These are phyloP conservation scores for Crotophaga sulcirostris DNA, from an alignment of 2,113 vertebrate species.

Conservation along the genomic window DNA sequence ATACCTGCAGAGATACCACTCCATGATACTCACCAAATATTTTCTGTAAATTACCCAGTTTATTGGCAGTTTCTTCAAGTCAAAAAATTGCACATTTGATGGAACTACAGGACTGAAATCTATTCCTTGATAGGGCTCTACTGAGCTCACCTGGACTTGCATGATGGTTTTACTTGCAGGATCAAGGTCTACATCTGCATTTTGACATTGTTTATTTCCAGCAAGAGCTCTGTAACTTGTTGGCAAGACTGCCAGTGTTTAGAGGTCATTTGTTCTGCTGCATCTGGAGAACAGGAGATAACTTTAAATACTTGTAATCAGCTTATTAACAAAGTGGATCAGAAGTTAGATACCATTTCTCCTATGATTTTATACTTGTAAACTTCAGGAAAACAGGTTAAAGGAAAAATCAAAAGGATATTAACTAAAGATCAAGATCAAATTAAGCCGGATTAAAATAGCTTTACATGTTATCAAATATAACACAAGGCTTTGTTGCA, in stretches of 20 bases:
- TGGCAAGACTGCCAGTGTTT: slow-evolving; percentile 1
- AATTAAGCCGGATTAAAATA: slow-evolving; percentile 56
- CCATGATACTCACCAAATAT: not conserved
- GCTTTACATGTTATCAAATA: not conserved
- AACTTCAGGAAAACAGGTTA: slow-evolving; percentile 21
- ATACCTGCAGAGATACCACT: not conserved
- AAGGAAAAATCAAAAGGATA: slow-evolving; percentile 50
- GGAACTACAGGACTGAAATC: not conserved
- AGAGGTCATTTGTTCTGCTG: slow-evolving; percentile 36
- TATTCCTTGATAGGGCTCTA: not conserved
- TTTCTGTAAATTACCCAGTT: not conserved
- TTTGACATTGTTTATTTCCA: slow-evolving; percentile 27
- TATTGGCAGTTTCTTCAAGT: not conserved
- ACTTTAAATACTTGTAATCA: slow-evolving; percentile 62
- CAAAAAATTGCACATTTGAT: not conserved
- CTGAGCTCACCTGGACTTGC: not conserved
- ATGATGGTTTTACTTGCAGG: accelerated
- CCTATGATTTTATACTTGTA: slow-evolving; percentile 43
- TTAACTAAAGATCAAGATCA: slow-evolving; percentile 56
- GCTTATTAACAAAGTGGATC: slow-evolving; percentile 58
- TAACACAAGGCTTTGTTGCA: slow-evolving; percentile 22
- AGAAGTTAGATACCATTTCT: slow-evolving; percentile 52
- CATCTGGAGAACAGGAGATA: slow-evolving; percentile 48
- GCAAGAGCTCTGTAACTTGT: not conserved
- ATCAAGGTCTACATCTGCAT: not conserved